phyloP scores from a whole-genome alignment of 2,113 vertebrate genomes.

The Neodontobutis hainanensis region DNA sequence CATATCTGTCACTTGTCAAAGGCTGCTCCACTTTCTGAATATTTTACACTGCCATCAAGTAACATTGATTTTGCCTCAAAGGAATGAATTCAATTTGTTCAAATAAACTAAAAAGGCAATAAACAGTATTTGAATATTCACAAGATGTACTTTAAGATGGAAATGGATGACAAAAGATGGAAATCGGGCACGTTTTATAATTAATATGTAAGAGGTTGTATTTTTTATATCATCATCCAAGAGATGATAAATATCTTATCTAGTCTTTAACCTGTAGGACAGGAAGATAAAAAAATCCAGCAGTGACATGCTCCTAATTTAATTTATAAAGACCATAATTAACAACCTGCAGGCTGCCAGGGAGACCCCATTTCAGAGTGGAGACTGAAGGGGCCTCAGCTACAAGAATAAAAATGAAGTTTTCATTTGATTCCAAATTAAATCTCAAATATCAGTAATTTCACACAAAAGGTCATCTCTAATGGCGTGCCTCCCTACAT shows the following conservation, averaged over 20 bases:
- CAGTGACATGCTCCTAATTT: constrained; percentile 79
- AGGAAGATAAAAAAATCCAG: constrained; percentile 79
- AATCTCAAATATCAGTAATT: constrained; percentile 85
- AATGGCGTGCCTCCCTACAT: constrained; percentile 77
- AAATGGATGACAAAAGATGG: constrained; percentile 17
- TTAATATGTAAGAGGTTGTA: constrained; percentile 44
- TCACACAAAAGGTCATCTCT: constrained; percentile 82
- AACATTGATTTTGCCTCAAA: constrained; percentile 25
- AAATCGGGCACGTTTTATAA: constrained; percentile 35
- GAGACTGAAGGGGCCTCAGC: constrained; percentile 68
- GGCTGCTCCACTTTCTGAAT: constrained; percentile 37
- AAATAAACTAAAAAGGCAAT: constrained; percentile 12
- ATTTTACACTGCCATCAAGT: constrained; percentile 36
- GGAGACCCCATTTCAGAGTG: constrained; percentile 72
- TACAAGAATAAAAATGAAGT: constrained; percentile 78
- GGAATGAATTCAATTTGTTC: constrained; percentile 21
- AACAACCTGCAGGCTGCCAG: constrained; percentile 75
- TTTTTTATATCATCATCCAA: constrained; percentile 44
- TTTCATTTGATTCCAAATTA: constrained; percentile 82
- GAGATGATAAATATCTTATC: constrained; percentile 69
- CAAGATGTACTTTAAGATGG: constrained; percentile 15
- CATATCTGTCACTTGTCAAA: constrained; percentile 52
- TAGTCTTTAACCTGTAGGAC: constrained; percentile 79
- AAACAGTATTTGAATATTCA: constrained; percentile 2
- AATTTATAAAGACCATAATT: constrained; percentile 84